Conservation (phyloP, 2,888 invertebrate genomes). For the Morpho deidamia region DNA sequence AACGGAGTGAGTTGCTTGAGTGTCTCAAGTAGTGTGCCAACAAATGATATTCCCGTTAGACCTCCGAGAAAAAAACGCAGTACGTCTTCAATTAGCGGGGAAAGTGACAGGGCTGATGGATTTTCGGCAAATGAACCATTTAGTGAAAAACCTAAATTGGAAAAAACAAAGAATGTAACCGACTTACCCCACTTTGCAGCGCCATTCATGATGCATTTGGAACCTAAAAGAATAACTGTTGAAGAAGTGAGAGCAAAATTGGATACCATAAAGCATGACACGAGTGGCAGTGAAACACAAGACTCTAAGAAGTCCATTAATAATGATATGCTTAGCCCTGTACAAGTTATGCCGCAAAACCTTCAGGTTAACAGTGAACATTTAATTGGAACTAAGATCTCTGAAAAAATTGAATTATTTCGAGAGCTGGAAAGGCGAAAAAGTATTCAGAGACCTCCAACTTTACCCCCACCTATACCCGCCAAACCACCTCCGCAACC, state of each 20-base stretch:
- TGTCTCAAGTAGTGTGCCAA: constrained; percentile 80
- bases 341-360: constrained; percentile 32
- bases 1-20: constrained; percentile 89
- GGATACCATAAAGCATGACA: constrained; percentile 65
- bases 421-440: constrained; percentile 67
- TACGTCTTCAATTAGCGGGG: constrained; percentile 81
- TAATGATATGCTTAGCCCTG: constrained; percentile 40
- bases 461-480: constrained; percentile 68
- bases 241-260: constrained; percentile 79
- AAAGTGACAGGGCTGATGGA: constrained; percentile 78
- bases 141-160: constrained; percentile 67
- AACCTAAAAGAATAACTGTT: constrained; percentile 65
- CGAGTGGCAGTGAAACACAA: constrained; percentile 71
- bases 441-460: constrained; percentile 68
- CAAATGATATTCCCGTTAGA: constrained; percentile 78
- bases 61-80: constrained; percentile 87
- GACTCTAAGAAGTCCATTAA: constrained; percentile 68
- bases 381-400: constrained; percentile 69
- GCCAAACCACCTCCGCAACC: constrained; percentile 50
- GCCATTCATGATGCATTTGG: constrained; percentile 52
- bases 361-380: constrained; percentile 57
- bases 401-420: constrained; percentile 51
- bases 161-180: constrained; percentile 77
- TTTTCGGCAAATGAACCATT: constrained; percentile 65
- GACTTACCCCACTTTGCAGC: constrained; percentile 75